Percentiles rank a stretch among this genome's conserved stretches.
These are phyloP conservation scores for Calephelis virginiensis DNA, from an alignment of 1,140 invertebrate genomes.

Conservation along the genomic window DNA sequence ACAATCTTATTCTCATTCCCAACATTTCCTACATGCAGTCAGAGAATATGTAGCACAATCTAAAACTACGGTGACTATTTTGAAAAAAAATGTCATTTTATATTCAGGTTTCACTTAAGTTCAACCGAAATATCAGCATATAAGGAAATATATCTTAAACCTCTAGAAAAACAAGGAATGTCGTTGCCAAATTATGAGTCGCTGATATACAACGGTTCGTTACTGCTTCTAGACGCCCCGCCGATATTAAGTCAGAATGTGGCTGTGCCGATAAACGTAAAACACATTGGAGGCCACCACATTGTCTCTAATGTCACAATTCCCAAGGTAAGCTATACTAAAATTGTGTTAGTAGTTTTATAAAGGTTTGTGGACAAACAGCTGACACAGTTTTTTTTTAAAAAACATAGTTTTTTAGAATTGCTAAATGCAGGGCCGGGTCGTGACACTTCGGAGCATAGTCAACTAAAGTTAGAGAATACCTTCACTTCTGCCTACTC, in stretches of 20 bases:
- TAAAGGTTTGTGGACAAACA: too few relatives aligned
- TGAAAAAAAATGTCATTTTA: background rate
- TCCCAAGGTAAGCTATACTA: conserved; percentile 33
- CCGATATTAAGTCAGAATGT: conserved; percentile 37
- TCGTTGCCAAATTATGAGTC: conserved; percentile 34
- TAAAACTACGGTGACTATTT: too few relatives aligned
- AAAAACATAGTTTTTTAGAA: too few relatives aligned
- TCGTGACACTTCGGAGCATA: too few relatives aligned
- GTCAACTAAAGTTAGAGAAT: too few relatives aligned
- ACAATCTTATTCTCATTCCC: too few relatives aligned
- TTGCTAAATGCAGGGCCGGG: too few relatives aligned
- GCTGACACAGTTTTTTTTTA: too few relatives aligned
- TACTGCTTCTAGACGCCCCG: conserved; percentile 45
- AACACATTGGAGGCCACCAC: conserved; percentile 47
- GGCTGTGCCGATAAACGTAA: conserved; percentile 40
- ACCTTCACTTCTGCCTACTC: too few relatives aligned
- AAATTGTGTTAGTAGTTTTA: too few relatives aligned
- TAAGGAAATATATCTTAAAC: conserved; percentile 32
- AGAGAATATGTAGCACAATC: background rate
- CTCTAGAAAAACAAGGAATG: conserved; percentile 31
- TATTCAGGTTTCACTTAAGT: conserved; percentile 38
- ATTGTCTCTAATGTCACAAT: conserved; percentile 25
- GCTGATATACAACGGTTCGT: conserved; percentile 37
- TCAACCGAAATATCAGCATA: conserved; percentile 40
- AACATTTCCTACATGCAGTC: too few relatives aligned